phyloP scores from a whole-genome alignment of 2,888 invertebrate species.

The Myathropa florea region DNA sequence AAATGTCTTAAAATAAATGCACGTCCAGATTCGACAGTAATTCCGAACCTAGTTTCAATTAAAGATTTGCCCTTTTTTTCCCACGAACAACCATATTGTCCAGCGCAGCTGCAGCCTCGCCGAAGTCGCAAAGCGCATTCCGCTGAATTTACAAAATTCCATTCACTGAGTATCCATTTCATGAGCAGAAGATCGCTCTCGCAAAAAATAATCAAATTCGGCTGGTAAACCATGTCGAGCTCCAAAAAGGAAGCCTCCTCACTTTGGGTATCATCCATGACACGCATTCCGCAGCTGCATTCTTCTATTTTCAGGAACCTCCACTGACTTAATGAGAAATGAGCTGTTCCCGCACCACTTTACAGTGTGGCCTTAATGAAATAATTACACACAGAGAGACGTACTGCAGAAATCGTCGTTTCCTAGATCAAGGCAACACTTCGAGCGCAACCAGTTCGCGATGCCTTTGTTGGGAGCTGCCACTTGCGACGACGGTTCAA shows the following conservation, averaged over 20 bases:
- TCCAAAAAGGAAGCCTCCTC: neutral
- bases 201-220: neutral
- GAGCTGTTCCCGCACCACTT: slow-evolving; percentile 1
- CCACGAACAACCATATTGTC: neutral
- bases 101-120: neutral
- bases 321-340: slow-evolving; percentile 57
- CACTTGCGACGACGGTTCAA: neutral
- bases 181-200: too few relatives aligned
- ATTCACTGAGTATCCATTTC: neutral
- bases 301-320: slow-evolving; percentile 45
- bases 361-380: slow-evolving; percentile 36
- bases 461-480: slow-evolving; percentile 22
- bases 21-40: neutral
- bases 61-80: neutral
- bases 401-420: slow-evolving; percentile 8
- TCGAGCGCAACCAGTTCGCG: slow-evolving; percentile 2
- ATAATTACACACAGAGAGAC: slow-evolving; percentile 14
- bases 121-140: neutral
- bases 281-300: slow-evolving; percentile 12
- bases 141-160: neutral
- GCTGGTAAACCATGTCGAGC: neutral
- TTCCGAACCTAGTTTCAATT: neutral
- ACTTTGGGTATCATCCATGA: neutral
- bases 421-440: slow-evolving; percentile 5
- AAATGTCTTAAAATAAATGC: neutral